Base-by-base conservation (phyloP, 2,888 invertebrate species). In the Brassicogethes aeneus region DNA sequence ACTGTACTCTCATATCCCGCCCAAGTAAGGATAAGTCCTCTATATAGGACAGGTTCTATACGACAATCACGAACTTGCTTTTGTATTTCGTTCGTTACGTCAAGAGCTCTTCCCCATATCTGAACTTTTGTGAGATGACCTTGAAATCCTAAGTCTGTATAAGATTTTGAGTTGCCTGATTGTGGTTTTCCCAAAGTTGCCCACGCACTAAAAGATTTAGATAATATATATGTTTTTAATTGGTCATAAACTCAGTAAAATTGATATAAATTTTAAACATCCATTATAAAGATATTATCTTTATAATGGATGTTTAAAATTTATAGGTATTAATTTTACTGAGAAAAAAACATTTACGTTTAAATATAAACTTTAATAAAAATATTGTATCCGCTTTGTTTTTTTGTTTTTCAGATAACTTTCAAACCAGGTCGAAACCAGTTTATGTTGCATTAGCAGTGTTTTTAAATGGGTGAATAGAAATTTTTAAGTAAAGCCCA, bases 51-150 rank as follows among this genome's bases (percentile, higher is more conserved):
- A 1, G 93, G 91, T 56, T 93, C 91, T 2, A 89, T 90, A 56
- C 91, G 80, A 60, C 93, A 94, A 57, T 91, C 92, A 16, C 92
- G 77, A 1, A 92, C 92, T 77, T 93, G 92, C 62, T 90, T 90
- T 55, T 94, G 93, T 47, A 94, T 83, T 67, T 93, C 93, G 44
- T 86, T 86, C 2, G 91, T 90, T 13, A 92, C 85, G 61, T 94
- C 93, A 1, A 95, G 72, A 30, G 91, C 88, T 34, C 91, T 77
- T 54, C 85, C 85, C 95, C 95, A 96, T 42, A 95, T 81, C 71
- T 95, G 93, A 17, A 93, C 87, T 67, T 94, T 89, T 5, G 92
- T 93, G 31, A 96, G 71, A 56, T 91, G 89, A 16, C 96, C 96
- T 73, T 91, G 90, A 81, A 94, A 94, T n/a, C 93, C 93, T 34